Percentiles rank a stretch among this genome's conserved stretches.
These are phyloP conservation scores for Amazona guildingii DNA, from an alignment of 2,113 vertebrate species.

Conservation along the genomic window DNA sequence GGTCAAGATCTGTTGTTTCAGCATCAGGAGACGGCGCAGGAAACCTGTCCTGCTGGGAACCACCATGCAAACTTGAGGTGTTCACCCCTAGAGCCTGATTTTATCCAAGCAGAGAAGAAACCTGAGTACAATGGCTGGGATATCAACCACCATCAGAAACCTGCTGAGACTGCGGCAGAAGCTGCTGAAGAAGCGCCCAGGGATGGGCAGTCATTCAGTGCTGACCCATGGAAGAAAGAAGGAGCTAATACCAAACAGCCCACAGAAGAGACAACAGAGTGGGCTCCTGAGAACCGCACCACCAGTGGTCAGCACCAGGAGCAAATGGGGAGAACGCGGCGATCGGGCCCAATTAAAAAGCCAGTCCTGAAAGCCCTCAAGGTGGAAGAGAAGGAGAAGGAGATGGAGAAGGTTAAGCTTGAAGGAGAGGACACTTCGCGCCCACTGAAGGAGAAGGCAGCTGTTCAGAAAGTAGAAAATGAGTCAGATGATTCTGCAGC, in stretches of 20 bases:
- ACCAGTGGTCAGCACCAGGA: conserved; percentile 80
- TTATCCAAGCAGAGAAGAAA: conserved; percentile 80
- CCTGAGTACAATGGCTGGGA: conserved; percentile 77
- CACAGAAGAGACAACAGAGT: conserved; percentile 70
- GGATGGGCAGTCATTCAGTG: conserved; percentile 75
- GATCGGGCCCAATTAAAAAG: conserved; percentile 95
- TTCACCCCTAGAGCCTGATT: conserved; percentile 77
- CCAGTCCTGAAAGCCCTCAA: conserved; percentile 97
- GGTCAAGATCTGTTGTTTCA: conserved; percentile 77
- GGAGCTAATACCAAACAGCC: conserved; percentile 73
- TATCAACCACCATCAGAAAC: conserved; percentile 75
- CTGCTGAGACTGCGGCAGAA: conserved; percentile 60
- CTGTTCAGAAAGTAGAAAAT: conserved; percentile 64
- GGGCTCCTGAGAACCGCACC: conserved; percentile 79
- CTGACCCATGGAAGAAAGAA: conserved; percentile 87
- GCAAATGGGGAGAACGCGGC: conserved; percentile 79
- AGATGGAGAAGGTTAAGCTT: conserved; percentile 87
- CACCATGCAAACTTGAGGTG: conserved; percentile 71
- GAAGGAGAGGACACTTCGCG: conserved; percentile 79
- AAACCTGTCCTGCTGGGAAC: conserved; percentile 68
- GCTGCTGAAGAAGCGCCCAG: conserved; percentile 69
- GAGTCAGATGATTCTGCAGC: conserved; percentile 78
- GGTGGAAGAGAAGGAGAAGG: conserved; percentile 96
- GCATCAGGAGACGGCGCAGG: conserved; percentile 72
- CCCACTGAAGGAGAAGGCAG: conserved; percentile 76